Percentiles rank a stretch among this genome's conserved stretches.
phyloP scores from a whole-genome alignment of 2,797 vertebrate species.

The Apogon talboti region DNA sequence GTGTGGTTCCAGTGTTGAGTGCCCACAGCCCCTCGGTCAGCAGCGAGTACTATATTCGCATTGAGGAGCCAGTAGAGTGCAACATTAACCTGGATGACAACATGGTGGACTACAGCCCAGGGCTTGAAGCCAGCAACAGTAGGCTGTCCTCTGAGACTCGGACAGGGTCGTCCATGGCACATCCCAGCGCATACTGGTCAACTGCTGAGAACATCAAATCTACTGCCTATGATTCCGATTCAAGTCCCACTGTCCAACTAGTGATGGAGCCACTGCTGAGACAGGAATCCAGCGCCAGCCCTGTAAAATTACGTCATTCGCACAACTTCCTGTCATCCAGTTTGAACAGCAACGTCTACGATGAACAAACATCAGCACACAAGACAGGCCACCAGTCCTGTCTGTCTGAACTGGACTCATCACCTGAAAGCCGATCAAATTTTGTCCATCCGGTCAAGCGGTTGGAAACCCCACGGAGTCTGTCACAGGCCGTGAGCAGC shows the following conservation, averaged over 20 bases:
- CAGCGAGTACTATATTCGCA: conserved; percentile 96
- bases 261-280: conserved; percentile 88
- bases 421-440: conserved; percentile 60
- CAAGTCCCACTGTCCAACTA: conserved; percentile 83
- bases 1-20: conserved; percentile 93
- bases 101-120: conserved; percentile 83
- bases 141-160: conserved; percentile 66
- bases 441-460: conserved; percentile 56
- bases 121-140: conserved; percentile 68
- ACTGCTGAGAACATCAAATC: conserved; percentile 69
- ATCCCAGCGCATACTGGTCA: conserved; percentile 81
- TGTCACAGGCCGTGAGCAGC: conserved; percentile 82
- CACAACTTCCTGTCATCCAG: conserved; percentile 66
- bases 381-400: conserved; percentile 54
- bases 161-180: conserved; percentile 47
- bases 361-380: conserved; percentile 67
- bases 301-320: conserved; percentile 62
- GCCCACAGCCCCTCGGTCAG: conserved; percentile 93
- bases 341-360: conserved; percentile 56
- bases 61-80: conserved; percentile 90
- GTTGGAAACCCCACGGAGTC: conserved; percentile 81
- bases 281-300: conserved; percentile 58
- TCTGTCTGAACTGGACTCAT: conserved; percentile 50
- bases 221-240: conserved; percentile 80
- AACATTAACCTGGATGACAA: conserved; percentile 87